These are phyloP conservation scores for Megaceryle alcyon DNA, from an alignment of 2,797 vertebrate genomes.

Conservation along the genomic window DNA sequence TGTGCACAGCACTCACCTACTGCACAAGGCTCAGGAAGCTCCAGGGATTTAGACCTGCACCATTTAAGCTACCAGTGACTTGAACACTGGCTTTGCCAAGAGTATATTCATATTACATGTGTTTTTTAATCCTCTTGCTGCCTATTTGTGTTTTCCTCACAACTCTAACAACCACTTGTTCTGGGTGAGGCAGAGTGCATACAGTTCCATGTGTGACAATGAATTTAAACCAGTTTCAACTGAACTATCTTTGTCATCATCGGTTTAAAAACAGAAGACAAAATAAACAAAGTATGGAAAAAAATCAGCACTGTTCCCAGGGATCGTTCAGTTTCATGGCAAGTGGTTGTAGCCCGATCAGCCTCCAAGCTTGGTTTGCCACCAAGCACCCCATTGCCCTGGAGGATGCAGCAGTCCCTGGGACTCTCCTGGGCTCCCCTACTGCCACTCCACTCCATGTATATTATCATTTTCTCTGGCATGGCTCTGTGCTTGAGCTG, in stretches of 20 bases:
- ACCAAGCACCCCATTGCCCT: neutral
- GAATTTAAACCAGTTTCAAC: neutral
- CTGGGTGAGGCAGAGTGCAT: neutral
- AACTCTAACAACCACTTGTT: neutral
- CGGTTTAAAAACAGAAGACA: neutral
- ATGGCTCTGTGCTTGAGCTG: neutral
- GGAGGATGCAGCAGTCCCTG: neutral
- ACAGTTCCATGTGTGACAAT: neutral
- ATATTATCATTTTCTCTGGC: neutral
- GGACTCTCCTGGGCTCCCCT: neutral
- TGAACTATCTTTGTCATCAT: neutral
- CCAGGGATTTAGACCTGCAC: neutral
- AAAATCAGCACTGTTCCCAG: neutral
- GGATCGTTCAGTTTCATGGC: neutral
- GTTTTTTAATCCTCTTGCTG: neutral
- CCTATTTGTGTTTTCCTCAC: neutral
- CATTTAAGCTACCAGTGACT: neutral
- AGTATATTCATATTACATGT: neutral
- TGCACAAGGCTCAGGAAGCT: neutral
- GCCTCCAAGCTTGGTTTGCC: neutral
- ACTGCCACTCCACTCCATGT: rapidly evolving
- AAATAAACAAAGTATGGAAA: neutral
- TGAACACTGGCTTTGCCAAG: neutral
- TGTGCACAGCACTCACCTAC: neutral
- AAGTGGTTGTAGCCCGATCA: neutral